These are phyloP conservation scores for Pampus argenteus DNA, from an alignment of 2,797 vertebrate genomes.

Conservation along the genomic window DNA sequence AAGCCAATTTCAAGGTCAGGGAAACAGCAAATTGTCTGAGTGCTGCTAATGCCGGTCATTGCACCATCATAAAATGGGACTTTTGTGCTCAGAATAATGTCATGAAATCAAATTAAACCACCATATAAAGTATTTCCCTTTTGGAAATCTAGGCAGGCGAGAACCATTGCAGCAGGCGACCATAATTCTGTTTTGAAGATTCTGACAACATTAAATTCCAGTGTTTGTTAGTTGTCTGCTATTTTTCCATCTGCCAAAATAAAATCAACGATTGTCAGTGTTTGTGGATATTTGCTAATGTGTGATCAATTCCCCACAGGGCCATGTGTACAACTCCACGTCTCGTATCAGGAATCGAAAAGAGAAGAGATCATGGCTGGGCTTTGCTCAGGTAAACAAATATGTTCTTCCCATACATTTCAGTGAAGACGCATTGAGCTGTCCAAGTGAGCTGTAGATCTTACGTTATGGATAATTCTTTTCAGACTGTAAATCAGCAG, in stretches of 20 bases:
- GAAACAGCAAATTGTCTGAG: neutral
- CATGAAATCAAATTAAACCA: neutral
- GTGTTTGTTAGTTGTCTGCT: neutral
- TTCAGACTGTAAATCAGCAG: neutral
- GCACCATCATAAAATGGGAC: neutral
- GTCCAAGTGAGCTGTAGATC: neutral
- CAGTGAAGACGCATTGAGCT: neutral
- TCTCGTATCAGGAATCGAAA: conserved; percentile 97
- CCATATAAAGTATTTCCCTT: neutral
- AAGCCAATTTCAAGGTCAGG: neutral
- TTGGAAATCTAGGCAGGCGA: neutral
- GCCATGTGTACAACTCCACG: conserved; percentile 99
- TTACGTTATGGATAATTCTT: neutral
- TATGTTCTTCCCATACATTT: neutral
- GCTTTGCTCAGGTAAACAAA: conserved; percentile 94
- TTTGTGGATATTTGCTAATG: conserved; percentile 24
- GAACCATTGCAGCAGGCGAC: neutral
- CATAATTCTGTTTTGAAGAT: neutral
- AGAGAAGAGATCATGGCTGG: conserved; percentile 98
- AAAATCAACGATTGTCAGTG: neutral
- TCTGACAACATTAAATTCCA: neutral
- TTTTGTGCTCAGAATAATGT: neutral
- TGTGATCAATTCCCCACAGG: conserved; percentile 83
- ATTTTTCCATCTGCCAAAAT: neutral
- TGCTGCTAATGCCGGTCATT: neutral